These are phyloP conservation scores for Andrena flavipes DNA, from an alignment of 2,888 invertebrate genomes.

Conservation along the genomic window DNA sequence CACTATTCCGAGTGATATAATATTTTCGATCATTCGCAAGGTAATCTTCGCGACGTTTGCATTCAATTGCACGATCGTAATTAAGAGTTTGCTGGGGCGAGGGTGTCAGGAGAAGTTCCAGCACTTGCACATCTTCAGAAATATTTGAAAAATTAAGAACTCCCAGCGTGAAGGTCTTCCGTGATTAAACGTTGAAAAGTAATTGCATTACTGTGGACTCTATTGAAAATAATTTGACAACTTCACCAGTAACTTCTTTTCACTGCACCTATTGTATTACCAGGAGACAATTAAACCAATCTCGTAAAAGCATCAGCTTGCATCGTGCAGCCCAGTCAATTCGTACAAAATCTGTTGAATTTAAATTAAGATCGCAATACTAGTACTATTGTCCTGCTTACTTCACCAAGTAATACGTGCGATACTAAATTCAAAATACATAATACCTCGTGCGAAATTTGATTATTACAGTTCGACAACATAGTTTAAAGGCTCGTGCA, in stretches of 20 bases:
- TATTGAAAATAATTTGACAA: not conserved
- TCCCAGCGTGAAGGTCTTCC: slow-evolving; percentile 6
- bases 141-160: slow-evolving; percentile 1
- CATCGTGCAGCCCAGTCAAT: no score
- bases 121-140: slow-evolving; percentile 3
- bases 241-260: not conserved
- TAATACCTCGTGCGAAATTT: no score
- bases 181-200: not conserved
- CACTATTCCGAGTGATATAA: not conserved
- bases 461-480: no score
- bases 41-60: not conserved
- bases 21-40: not conserved
- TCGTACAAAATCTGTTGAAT: not conserved
- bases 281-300: not conserved
- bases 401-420: no score
- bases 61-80: not conserved
- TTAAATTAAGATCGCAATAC: not conserved
- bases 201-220: not conserved
- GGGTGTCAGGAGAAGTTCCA: not conserved
- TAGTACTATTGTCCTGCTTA: not conserved
- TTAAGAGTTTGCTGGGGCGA: not conserved
- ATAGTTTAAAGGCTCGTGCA: no score
- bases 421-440: no score
- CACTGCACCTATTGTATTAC: not conserved
- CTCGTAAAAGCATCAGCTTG: not conserved